Evolutionary conservation across 2,797 vertebrate genomes (phyloP).

Genomic region (Alcedo quadribrachys): DNA sequence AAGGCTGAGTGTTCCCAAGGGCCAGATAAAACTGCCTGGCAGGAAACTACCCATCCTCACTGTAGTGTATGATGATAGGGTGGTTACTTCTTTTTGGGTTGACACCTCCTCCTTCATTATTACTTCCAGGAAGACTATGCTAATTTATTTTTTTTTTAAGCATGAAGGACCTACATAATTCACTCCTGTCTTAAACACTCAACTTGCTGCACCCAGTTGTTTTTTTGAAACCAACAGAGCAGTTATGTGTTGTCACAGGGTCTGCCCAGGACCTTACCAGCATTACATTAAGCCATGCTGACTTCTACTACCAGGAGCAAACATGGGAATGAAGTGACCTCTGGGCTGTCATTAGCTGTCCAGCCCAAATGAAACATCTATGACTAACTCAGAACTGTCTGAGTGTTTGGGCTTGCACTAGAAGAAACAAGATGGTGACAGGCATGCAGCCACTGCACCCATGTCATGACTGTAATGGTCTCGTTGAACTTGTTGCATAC

Average conservation of each 20-base stretch:
- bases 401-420: not conserved
- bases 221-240: not conserved
- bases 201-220: not conserved
- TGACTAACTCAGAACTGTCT: not conserved
- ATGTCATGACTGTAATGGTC: not conserved
- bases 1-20: not conserved
- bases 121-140: not conserved
- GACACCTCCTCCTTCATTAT: not conserved
- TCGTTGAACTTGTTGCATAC: not conserved
- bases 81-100: not conserved
- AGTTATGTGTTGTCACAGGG: not conserved
- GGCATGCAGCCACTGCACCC: not conserved
- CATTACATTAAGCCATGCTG: not conserved
- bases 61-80: not conserved
- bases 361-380: not conserved
- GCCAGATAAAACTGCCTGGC: not conserved
- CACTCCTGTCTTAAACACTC: not conserved
- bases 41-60: not conserved
- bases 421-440: not conserved
- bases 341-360: not conserved
- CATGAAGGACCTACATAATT: not conserved
- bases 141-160: conserved; percentile 14
- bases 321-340: not conserved
- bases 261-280: not conserved
- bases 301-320: not conserved